Base-by-base conservation (phyloP, 2,113 vertebrate genomes). In the Brienomyrus brachyistius region DNA sequence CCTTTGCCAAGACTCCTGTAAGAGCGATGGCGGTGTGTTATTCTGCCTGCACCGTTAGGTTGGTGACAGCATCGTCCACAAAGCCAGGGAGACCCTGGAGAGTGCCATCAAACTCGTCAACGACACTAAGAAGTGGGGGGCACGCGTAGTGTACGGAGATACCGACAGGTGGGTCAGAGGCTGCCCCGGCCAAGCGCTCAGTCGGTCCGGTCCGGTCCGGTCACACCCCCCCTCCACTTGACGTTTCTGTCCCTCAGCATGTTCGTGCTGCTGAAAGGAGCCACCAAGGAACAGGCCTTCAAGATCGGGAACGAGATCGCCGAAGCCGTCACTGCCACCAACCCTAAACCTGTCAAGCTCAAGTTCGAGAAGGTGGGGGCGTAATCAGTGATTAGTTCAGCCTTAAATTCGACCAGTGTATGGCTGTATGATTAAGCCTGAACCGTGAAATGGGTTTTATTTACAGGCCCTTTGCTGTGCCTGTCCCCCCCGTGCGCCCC, bases 121-220 rank as follows among this genome's bases (percentile, higher is more conserved):
- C 3, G 98, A 99, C 91, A 99, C 98, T 0, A 98, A 97, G 94
- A 99, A 99, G 89, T 99, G 98, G 98, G 98, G 98, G 89, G 98
- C 98, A 0, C 96, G 94, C 0, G 98, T 99, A 23, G 98, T 99
- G 5, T 99, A 99, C 15, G 98, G 98, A 45, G 98, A 99, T 92
- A 99, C 98, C 0, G 98, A 99, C 97, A 99, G 98, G 97, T 98
- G 95, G 95, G 87, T 2, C n/a, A 15, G 50, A 77, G 7, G n/a
- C 50, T 17, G 23, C 7, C 87, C 35, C 3, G 2, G 31, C 21
- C 31, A 13, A 8, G 43, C 43, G 13, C 35, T 56, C 54, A 11
- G 21, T 19, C 21, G 5, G 40, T 13, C 40, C 3, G 7, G 5
- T 9, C 51, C 1, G 19, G 52, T 11, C 3, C 3, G 23, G 56